Evolutionary conservation across 2,113 vertebrate species (phyloP).

Genomic region (Zeus faber): DNA sequence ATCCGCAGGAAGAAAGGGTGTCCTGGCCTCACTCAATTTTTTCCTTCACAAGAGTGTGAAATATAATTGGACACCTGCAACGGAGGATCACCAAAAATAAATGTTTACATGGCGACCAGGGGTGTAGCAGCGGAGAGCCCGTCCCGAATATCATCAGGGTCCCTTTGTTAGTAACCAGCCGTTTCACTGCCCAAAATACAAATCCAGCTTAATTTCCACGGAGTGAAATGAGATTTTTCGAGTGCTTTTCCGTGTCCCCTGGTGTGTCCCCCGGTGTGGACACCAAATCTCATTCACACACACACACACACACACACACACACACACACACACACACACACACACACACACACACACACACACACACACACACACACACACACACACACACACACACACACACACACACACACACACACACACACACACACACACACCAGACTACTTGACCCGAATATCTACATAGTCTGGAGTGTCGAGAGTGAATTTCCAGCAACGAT

Average conservation of each 20-base stretch:
- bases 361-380: too few relatives aligned
- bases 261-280: too few relatives aligned
- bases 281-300: not conserved
- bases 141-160: constrained; percentile 33
- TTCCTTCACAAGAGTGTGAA: constrained; percentile 58
- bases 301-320: too few relatives aligned
- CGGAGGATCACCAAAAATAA: constrained; percentile 54
- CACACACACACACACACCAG: constrained; percentile 22
- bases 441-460: constrained; percentile 24
- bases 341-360: too few relatives aligned
- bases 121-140: constrained; percentile 22
- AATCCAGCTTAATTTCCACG: constrained; percentile 36
- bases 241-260: constrained; percentile 48
- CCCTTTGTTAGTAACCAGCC: constrained; percentile 32
- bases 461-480: constrained; percentile 11
- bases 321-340: too few relatives aligned
- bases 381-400: constrained; percentile 18
- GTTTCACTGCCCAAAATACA: constrained; percentile 30
- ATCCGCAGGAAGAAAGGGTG: too few relatives aligned
- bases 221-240: constrained; percentile 38
- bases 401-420: constrained; percentile 12
- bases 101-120: constrained; percentile 43
- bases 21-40: too few relatives aligned
- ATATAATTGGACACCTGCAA: constrained; percentile 73
- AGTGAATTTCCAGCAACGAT: too few relatives aligned